Evolutionary conservation across 2,113 vertebrate genomes (phyloP), one percentile per base, ranked within the genome.

Genomic region (Anolis sagrei): DNA sequence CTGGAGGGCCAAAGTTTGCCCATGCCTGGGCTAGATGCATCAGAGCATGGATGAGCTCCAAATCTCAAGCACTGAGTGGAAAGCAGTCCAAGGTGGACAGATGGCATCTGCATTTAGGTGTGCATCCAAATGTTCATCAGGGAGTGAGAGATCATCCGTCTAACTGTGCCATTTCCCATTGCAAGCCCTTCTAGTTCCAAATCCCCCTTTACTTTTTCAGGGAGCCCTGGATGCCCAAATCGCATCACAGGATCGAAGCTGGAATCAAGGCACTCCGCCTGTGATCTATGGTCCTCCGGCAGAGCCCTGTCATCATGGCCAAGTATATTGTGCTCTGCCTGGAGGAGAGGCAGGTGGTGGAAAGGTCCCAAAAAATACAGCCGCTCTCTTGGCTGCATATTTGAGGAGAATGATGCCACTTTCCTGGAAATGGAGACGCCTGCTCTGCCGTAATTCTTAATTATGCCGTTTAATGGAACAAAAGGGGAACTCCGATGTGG

Each of bases 401-500:
- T 36, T 64, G 54, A 80, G 70, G 74, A 14, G 64, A 87, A 78
- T 78, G 80, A 82, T 78, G 64, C 80, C 66, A 78, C 75, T 64
- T 87, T 78, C 86, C 74, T 72, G 86, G 86, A 83, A 87, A 44
- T 2, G 2, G 64, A 23, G 86, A 79, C 54, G 81, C 75, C 66
- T 34, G 36, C 74, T 58, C 86, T 14, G 66, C 36, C 39, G n/a
- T 87, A 78, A 83, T 83, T 73, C 74, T 87, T 82, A 82, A 87
- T 87, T 36, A 78, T 21, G 74, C 80, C 1, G 19, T 72, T 87
- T 87, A 83, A 83, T 87, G 86, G 86, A 87, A 83, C 86, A 73
- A 78, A 83, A 72, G 74, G 74, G 81, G 81, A 87, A 78, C 49
- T 48, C 74, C 72, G 5, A 25, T 7, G 51, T 72, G 74, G 80